These are phyloP conservation scores for Eurystomus gularis DNA, from an alignment of 2,113 vertebrate species.

Conservation along the genomic window DNA sequence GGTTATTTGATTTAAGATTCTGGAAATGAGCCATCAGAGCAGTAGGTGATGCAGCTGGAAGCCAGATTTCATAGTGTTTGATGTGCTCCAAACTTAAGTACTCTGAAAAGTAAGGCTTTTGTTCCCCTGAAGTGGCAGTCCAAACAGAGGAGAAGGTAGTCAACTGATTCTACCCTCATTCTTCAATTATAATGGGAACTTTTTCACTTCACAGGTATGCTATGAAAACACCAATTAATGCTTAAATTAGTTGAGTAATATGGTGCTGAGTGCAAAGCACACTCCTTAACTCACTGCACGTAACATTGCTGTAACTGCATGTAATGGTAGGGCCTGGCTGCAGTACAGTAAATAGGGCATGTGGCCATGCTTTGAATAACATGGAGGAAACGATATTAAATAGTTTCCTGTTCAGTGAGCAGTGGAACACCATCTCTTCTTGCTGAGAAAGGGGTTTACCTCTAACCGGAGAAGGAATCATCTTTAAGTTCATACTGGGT, in stretches of 20 bases:
- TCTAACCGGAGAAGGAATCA: background rate
- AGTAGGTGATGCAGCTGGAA: background rate
- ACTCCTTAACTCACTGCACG: background rate
- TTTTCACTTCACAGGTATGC: background rate
- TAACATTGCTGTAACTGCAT: background rate
- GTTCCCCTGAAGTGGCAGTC: background rate
- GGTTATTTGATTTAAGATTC: background rate
- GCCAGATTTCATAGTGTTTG: background rate
- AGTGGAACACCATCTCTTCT: background rate
- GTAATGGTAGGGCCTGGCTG: background rate
- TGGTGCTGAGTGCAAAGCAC: background rate
- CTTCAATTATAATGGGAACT: background rate
- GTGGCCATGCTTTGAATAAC: background rate
- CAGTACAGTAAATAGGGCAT: background rate
- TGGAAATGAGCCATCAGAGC: background rate
- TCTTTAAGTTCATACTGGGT: background rate
- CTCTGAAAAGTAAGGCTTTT: background rate
- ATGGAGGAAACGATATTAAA: background rate
- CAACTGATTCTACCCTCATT: background rate
- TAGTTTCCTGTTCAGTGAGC: background rate
- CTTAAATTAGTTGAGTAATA: background rate
- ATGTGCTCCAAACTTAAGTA: background rate
- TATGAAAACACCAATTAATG: background rate
- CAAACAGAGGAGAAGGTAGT: background rate
- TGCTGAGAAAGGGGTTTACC: background rate